phyloP scores from a whole-genome alignment of 2,888 invertebrate genomes.

The Melanargia galathea region DNA sequence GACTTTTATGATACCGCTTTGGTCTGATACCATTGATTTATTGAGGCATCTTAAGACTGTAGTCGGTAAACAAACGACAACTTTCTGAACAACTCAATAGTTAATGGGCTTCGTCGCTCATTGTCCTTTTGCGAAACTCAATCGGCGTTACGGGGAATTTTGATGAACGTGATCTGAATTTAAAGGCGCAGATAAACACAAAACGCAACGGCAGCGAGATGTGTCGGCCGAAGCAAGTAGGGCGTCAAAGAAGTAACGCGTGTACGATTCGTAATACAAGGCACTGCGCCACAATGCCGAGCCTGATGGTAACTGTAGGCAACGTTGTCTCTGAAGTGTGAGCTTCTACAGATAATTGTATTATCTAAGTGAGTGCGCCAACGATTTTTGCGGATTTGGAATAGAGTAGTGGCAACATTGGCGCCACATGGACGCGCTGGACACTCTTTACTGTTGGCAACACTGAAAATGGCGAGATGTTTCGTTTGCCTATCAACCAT shows the following conservation, averaged over 20 bases:
- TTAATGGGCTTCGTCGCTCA: not conserved
- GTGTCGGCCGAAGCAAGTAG: not conserved
- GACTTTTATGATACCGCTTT: not conserved
- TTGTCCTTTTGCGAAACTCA: slow-evolving; percentile 8
- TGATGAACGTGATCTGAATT: slow-evolving; percentile 9
- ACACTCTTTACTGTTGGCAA: too few relatives aligned
- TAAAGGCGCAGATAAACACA: not conserved
- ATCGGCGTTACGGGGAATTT: slow-evolving; percentile 8
- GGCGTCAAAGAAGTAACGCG: not conserved
- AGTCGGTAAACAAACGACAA: not conserved
- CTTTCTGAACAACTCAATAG: slow-evolving; percentile 1
- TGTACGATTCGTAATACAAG: too few relatives aligned
- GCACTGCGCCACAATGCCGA: too few relatives aligned
- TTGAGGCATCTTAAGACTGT: not conserved
- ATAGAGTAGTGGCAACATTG: too few relatives aligned
- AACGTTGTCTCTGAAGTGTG: too few relatives aligned
- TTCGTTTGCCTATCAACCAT: too few relatives aligned
- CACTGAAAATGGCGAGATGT: too few relatives aligned
- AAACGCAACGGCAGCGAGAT: not conserved
- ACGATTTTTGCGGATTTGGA: too few relatives aligned
- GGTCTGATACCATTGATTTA: not conserved
- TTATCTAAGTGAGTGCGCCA: too few relatives aligned
- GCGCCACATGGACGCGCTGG: too few relatives aligned
- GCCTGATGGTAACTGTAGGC: too few relatives aligned
- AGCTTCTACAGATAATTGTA: too few relatives aligned